Percentiles rank a stretch among this genome's conserved stretches.
Evolutionary conservation across 2,888 invertebrate genomes (phyloP).

Genomic region (Caenorhabditis doughertyi): DNA sequence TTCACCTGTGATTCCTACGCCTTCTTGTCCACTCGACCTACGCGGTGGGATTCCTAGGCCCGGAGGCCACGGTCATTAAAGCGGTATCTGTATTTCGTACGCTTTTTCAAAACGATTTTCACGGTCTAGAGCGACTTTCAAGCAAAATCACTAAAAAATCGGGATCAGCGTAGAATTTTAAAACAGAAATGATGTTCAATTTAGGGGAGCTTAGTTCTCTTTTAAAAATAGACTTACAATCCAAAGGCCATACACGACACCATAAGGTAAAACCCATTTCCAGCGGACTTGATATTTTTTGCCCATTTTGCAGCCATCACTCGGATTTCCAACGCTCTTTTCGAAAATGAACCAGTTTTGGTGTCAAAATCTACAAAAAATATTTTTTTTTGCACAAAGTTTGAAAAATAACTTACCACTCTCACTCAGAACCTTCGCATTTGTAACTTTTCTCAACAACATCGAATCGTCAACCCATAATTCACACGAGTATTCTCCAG

Average conservation of each 20-base stretch:
- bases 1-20: too few species aligned
- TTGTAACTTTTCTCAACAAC: constrained; percentile 55
- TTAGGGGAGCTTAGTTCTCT: too few species aligned
- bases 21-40: too few species aligned
- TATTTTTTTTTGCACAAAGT: background rate
- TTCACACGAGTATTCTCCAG: constrained; percentile 71
- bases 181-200: background rate
- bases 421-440: constrained; percentile 42
- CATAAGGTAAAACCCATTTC: constrained; percentile 44
- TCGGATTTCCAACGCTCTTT: constrained; percentile 21
- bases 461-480: constrained; percentile 70
- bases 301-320: constrained; percentile 52
- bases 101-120: too few species aligned
- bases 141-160: too few species aligned
- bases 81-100: too few species aligned
- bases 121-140: too few species aligned
- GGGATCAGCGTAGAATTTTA: too few species aligned
- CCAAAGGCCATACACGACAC: constrained; percentile 42
- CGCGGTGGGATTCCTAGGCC: too few species aligned
- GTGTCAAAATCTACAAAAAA: constrained; percentile 32
- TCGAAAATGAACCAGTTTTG: constrained; percentile 7
- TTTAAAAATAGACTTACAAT: constrained; percentile 17
- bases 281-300: constrained; percentile 36
- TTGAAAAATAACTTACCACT: constrained; percentile 13
- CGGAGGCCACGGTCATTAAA: too few species aligned